A percentile compares a stretch with the other conserved stretches of the same genome.
Evolutionary conservation across 1,140 invertebrate genomes (phyloP).

Genomic region (Acromyrmex echinatior): DNA sequence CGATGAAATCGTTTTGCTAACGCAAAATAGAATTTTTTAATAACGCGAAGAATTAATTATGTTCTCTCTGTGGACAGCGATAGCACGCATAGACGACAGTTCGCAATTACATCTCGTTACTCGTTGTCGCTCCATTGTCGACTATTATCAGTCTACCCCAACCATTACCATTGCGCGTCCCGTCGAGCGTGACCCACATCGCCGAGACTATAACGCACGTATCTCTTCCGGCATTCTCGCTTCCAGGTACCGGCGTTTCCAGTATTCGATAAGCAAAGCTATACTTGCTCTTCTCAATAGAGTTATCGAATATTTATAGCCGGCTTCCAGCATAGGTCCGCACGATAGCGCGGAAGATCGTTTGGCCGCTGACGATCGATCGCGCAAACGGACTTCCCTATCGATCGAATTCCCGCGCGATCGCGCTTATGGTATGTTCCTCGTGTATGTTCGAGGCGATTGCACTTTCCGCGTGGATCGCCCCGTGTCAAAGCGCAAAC

Average conservation of each 20-base stretch:
- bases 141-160: conserved; percentile 46
- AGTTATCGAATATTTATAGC: conserved; percentile 57
- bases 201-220: conserved; percentile 54
- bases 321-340: not conserved
- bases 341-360: not conserved
- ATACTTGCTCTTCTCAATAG: conserved; percentile 35
- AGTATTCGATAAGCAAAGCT: conserved; percentile 50
- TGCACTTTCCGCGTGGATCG: conserved; percentile 29
- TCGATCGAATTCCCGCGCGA: conserved; percentile 16
- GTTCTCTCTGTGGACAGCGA: not conserved
- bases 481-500: conserved; percentile 9
- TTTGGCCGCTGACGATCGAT: conserved; percentile 33
- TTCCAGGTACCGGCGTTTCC: conserved; percentile 37
- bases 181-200: conserved; percentile 42
- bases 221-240: conserved; percentile 59
- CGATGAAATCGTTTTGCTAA: not conserved
- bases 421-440: not conserved
- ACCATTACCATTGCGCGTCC: conserved; percentile 33
- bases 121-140: conserved; percentile 47
- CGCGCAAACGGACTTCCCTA: not conserved
- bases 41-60: conserved; percentile 24
- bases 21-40: conserved; percentile 20
- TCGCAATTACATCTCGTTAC: conserved; percentile 51
- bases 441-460: conserved; percentile 9
- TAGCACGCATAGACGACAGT: conserved; percentile 26